Conservation (phyloP, 2,113 vertebrate species). For the Brachyistius frenatus region DNA sequence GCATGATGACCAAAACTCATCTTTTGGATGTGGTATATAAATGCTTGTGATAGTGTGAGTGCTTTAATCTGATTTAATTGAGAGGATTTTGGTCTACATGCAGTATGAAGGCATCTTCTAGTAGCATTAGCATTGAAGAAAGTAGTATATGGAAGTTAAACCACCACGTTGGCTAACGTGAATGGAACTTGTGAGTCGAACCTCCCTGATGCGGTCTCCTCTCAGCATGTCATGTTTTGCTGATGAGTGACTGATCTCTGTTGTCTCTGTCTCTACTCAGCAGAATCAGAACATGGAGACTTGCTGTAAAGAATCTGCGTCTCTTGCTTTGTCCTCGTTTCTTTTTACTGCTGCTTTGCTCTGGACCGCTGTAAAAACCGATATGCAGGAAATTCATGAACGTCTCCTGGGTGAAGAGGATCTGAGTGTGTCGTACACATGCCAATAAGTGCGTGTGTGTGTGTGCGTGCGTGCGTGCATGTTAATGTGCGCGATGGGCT, state of each 20-base stretch:
- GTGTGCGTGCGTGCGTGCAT: constrained; percentile 9
- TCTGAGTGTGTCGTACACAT: constrained; percentile 19
- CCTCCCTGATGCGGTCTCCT: constrained; percentile 1
- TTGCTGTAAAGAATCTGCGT: constrained; percentile 19
- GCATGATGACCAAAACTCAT: neutral
- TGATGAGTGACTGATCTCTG: neutral
- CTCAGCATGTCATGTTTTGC: constrained; percentile 22
- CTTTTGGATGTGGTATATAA: neutral
- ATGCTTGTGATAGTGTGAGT: neutral
- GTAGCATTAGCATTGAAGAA: neutral
- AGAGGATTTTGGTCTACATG: neutral
- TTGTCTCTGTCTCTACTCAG: constrained; percentile 10
- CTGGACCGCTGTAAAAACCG: constrained; percentile 59
- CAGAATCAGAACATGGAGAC: constrained; percentile 32
- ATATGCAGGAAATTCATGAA: constrained; percentile 72
- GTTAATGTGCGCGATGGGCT: constrained; percentile 14
- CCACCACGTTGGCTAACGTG: neutral
- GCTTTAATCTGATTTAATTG: neutral
- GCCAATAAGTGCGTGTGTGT: too few relatives aligned
- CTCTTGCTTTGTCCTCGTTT: constrained; percentile 48
- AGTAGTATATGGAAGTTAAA: neutral
- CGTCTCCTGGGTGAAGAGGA: constrained; percentile 58
- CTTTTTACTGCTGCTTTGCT: constrained; percentile 68
- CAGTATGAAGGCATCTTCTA: neutral
- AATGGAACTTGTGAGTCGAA: neutral